Evolutionary conservation across 1,140 invertebrate species (phyloP).

Genomic region (Lerema accius): DNA sequence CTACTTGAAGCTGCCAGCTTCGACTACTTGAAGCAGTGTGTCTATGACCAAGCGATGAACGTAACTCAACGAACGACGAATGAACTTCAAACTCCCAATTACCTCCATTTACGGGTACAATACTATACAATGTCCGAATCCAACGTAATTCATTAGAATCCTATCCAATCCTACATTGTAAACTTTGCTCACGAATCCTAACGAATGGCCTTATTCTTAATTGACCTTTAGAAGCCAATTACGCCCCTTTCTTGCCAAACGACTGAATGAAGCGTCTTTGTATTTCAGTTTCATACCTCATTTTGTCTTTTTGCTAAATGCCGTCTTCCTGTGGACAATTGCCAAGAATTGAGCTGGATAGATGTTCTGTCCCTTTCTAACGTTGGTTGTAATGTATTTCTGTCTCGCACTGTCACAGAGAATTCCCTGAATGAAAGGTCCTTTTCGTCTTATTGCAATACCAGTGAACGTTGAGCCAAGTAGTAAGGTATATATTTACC

Average conservation of each 20-base stretch:
- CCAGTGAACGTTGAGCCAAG: conserved; percentile 63
- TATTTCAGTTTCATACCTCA: conserved; percentile 67
- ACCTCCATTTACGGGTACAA: conserved; percentile 6
- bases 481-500: conserved; percentile 72
- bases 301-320: conserved; percentile 68
- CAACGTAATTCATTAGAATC: conserved; percentile 16
- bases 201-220: conserved; percentile 32
- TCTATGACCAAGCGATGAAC: no score
- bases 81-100: conserved; percentile 10
- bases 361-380: conserved; percentile 42
- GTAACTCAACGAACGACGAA: no score
- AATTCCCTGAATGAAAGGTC: conserved; percentile 77
- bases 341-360: conserved; percentile 71
- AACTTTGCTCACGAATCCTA: conserved; percentile 19
- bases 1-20: no score
- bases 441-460: conserved; percentile 73
- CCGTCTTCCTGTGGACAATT: conserved; percentile 78
- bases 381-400: conserved; percentile 39
- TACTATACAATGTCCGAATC: neutral
- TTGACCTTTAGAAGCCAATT: conserved; percentile 52
- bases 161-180: conserved; percentile 27
- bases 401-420: conserved; percentile 49
- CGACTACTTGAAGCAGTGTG: no score
- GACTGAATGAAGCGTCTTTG: conserved; percentile 68
- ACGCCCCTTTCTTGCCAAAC: conserved; percentile 43